Evolutionary conservation across 2,113 vertebrate genomes (phyloP), one percentile per base, ranked within the genome.

Genomic region (Cheirogaleus medius): DNA sequence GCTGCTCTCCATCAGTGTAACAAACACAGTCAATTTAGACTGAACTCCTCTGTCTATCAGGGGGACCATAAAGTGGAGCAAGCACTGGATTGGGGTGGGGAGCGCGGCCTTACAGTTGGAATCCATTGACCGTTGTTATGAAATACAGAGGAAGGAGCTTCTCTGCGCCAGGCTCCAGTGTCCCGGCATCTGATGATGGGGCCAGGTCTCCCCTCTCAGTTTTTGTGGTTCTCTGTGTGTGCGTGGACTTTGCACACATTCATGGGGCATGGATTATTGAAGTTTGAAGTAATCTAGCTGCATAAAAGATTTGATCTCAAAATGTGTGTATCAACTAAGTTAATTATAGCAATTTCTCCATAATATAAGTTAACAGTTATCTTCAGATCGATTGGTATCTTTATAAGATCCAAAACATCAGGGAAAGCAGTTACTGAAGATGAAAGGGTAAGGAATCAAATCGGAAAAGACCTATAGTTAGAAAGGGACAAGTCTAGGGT

Each of bases 341-440:
- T 66, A 78, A 81, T 73, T 82, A 52, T 82, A 91, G 37, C 8
- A 12, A 58, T 64, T 90, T 77, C 49, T 90, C 32, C 13, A 52
- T 86, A 60, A 90, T 91, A 74, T 89, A 63, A 90, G 63, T 58
- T 76, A 82, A 18, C 4, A 34, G 54, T 89, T 91, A 54, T 34
- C 56, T 90, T 86, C 82, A 93, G 73, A 54, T 39, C 8, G 56
- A 27, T 23, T 71, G 32, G n/a, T 14, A 37, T 52, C 66, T 66
- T 82, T 76, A 85, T 1, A 90, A 85, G 56, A 91, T 37, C n/a
- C 18, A 74, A 90, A 94, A 94, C 54, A 54, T 87, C 7, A 92
- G 56, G 13, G 34, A 77, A 95, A 68, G 21, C 1, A 80, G 34
- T 14, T 12, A 83, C 9, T 52, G 15, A 34, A 90, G 29, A 56